Conservation (phyloP, 53 echinoderm and acorn worm genomes). For the Holothuria leucospilota region DNA sequence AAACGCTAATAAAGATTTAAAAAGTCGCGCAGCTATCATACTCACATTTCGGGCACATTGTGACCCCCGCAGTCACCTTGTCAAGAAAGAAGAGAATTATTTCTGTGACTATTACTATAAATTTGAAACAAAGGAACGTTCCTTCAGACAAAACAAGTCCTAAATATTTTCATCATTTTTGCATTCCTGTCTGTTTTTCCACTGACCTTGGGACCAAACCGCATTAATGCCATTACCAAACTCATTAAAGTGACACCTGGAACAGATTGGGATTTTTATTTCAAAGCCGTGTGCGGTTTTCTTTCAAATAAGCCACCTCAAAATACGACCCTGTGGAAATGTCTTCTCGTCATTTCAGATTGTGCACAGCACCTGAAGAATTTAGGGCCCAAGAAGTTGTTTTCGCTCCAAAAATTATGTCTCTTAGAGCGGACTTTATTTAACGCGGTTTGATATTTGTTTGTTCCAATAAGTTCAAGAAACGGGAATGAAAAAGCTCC, state of each 20-base stretch:
- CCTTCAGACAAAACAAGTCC: slow-evolving; percentile 26
- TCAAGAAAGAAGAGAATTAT: too few relatives aligned
- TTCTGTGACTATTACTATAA: too few relatives aligned
- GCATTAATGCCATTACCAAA: slow-evolving; percentile 36
- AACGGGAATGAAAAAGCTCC: slow-evolving; percentile 3
- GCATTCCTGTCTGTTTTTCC: background rate
- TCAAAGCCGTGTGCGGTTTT: slow-evolving; percentile 22
- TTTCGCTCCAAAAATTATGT: too few relatives aligned
- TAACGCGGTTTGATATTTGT: slow-evolving; percentile 14
- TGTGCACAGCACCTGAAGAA: too few relatives aligned
- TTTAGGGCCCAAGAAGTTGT: too few relatives aligned
- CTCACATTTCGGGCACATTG: too few relatives aligned
- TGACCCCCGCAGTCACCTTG: too few relatives aligned
- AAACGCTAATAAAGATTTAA: too few relatives aligned
- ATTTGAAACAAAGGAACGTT: slow-evolving; percentile 2
- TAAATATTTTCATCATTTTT: slow-evolving; percentile 18
- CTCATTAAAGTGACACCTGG: slow-evolving; percentile 42
- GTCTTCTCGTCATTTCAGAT: too few relatives aligned
- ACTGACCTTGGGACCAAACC: slow-evolving; percentile 38
- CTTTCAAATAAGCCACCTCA: background rate
- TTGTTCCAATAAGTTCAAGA: slow-evolving; percentile 22
- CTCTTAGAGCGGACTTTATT: background rate
- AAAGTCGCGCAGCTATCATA: too few relatives aligned
- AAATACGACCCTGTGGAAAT: too few relatives aligned
- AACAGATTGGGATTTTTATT: slow-evolving; percentile 27